Evolutionary conservation across 2,113 vertebrate genomes (phyloP), one percentile per base, ranked within the genome.

Genomic region (Rhinichthys klamathensis): DNA sequence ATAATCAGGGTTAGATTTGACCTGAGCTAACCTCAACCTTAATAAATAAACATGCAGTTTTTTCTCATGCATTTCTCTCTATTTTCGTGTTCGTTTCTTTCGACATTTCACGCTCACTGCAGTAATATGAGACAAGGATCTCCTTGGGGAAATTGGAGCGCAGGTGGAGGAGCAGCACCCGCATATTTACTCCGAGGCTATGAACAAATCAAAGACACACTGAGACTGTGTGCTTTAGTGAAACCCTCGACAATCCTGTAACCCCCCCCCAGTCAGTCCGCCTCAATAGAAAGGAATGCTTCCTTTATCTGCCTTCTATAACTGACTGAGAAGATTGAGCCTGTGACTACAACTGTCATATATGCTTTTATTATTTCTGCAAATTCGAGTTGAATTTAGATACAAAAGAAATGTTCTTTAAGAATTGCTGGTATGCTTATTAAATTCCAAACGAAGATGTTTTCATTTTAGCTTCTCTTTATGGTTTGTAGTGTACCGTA

Each of bases 201-300:
- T 86, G 82, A 86, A 79, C 32, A 84, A 86, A 82, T 85, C 63
- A 81, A 69, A 87, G 54, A 76, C 38, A 74, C 73, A 38, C 44
- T 30, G 72, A 79, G 60, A 70, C 76, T 41, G 80, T 41, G 65
- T 65, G 51, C 67, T 65, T 54, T 21, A 61, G 49, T 60, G 77
- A 88, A 88, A 83, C 16, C 54, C 69, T 75, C 56, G 7, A 54
- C 75, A 84, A 81, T 76, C 84, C 74, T 56, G 74, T n/a, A 85
- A 80, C 80, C 65, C 54, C 51, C 54, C 51, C 38, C 72, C 58
- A 44, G 16, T 75, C 87, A 77, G 67, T 86, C 27, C 38, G 46
- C 32, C 61, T 88, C 77, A 88, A 61, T 81, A 84, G 87, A 81
- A 76, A 86, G 82, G 87, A 88, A 86, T 88, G 82, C 30, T 27